Conservation (phyloP, 2,113 vertebrate genomes). For the Callospermophilus lateralis region DNA sequence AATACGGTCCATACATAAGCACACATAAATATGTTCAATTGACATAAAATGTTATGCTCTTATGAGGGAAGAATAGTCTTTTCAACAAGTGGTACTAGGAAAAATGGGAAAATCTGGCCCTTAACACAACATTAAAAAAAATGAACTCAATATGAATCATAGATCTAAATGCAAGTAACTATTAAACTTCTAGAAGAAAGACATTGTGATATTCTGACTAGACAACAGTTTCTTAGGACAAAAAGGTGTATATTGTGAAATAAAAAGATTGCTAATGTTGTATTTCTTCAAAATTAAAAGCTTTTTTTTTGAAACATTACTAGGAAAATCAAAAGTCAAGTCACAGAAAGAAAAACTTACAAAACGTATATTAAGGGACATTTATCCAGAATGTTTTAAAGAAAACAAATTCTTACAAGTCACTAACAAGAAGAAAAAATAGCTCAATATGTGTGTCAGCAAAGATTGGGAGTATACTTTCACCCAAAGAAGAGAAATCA, state of each 20-base stretch:
- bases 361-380: background rate
- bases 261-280: background rate
- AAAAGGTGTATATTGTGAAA: background rate
- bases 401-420: background rate
- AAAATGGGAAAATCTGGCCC: too few relatives aligned
- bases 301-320: background rate
- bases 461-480: too few relatives aligned
- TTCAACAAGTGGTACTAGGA: too few relatives aligned
- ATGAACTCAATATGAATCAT: background rate
- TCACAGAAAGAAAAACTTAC: background rate
- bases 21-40: background rate
- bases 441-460: background rate
- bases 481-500: too few relatives aligned
- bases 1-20: too few relatives aligned
- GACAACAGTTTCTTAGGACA: too few relatives aligned
- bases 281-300: background rate
- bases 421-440: background rate
- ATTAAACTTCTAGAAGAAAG: background rate
- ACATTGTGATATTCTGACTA: background rate
- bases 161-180: background rate
- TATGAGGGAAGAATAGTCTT: background rate
- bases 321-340: background rate
- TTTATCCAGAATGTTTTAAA: background rate
- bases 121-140: background rate
- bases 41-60: background rate